Evolutionary conservation across 2,113 vertebrate species (phyloP), one percentile per base, ranked within the genome.

Genomic region (Panurus biarmicus): DNA sequence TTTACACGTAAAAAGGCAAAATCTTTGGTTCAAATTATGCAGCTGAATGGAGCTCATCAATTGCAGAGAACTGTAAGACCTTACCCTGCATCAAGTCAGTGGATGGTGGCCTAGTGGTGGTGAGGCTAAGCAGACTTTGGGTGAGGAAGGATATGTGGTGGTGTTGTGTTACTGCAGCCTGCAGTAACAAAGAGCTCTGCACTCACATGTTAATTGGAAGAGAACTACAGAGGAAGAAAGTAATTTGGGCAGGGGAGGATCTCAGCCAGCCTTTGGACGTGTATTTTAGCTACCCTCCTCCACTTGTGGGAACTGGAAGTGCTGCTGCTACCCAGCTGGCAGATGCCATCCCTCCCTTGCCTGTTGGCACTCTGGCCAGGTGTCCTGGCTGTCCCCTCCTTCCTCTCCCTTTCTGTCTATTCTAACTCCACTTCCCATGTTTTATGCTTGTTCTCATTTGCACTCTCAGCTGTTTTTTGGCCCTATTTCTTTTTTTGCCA

Each of bases 191-290:
- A 91, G 14, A 62, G 11, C 48, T 57, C 36, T 60, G 36, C 23
- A 5, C 18, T 80, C 45, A 14, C 21, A 12, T 36, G 14, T 21
- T 60, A 79, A 57, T 8, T 75, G 61, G 21, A 85, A 85, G 21
- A 47, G 23, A 86, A 21, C 69, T 77, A 26, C 22, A 38, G 61
- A 71, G 12, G 33, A 88, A 65, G 40, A 53, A 82, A 51, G 15
- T 21, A 20, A 58, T 36, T 42, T 21, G 14, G 10, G 33, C 10
- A 57, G 48, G 11, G 51, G 54, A 53, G 23, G 12, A 69, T 33
- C 14, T 65, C 24, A 64, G 0, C 15, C 51, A 54, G 29, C 12
- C 2, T 5, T 2, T 6, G 33, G 26, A 20, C 1, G 0, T 10
- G 50, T 65, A 44, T 51, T 83, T 50, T 19, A 48, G 45, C 24